These are phyloP conservation scores for Ligdia adustata DNA, from an alignment of 2,888 invertebrate genomes.

Conservation along the genomic window DNA sequence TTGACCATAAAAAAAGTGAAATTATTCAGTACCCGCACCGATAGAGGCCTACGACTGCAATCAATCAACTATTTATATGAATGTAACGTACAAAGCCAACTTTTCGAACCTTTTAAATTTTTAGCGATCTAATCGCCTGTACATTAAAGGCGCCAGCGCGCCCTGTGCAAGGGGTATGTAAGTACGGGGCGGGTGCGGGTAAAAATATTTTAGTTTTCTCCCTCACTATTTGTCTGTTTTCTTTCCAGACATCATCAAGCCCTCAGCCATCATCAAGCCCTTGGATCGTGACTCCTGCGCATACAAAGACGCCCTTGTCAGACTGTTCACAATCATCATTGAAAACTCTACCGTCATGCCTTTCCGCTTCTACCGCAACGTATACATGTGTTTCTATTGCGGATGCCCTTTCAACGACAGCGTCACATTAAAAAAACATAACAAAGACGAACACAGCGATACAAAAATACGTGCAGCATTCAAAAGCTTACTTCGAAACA, in stretches of 20 bases:
- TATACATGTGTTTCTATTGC: slow-evolving; percentile 58
- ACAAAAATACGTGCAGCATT: slow-evolving; percentile 44
- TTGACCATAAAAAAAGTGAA: too few species aligned
- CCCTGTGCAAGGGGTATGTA: too few species aligned
- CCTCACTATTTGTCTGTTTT: not conserved
- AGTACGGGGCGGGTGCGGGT: too few species aligned
- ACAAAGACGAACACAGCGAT: slow-evolving; percentile 47
- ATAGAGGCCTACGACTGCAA: too few species aligned
- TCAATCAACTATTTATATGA: too few species aligned
- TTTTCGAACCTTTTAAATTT: too few species aligned
- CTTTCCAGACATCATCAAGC: slow-evolving; percentile 18
- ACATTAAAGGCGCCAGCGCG: too few species aligned
- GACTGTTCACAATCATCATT: slow-evolving; percentile 42
- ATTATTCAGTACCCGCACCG: too few species aligned
- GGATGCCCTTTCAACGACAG: slow-evolving; percentile 47
- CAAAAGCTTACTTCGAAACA: slow-evolving; percentile 40
- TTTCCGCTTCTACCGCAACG: slow-evolving; percentile 52
- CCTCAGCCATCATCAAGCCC: not conserved
- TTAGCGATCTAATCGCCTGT: too few species aligned
- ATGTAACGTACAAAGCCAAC: too few species aligned
- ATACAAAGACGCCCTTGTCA: slow-evolving; percentile 43
- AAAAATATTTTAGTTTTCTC: too few species aligned
- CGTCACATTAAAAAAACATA: slow-evolving; percentile 44
- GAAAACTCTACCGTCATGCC: slow-evolving; percentile 54
- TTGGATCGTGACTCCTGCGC: not conserved